A percentile compares a stretch with the other conserved stretches of the same genome.
phyloP scores from a whole-genome alignment of 2,888 invertebrate genomes.

The Lepeophtheirus nordmannii region DNA sequence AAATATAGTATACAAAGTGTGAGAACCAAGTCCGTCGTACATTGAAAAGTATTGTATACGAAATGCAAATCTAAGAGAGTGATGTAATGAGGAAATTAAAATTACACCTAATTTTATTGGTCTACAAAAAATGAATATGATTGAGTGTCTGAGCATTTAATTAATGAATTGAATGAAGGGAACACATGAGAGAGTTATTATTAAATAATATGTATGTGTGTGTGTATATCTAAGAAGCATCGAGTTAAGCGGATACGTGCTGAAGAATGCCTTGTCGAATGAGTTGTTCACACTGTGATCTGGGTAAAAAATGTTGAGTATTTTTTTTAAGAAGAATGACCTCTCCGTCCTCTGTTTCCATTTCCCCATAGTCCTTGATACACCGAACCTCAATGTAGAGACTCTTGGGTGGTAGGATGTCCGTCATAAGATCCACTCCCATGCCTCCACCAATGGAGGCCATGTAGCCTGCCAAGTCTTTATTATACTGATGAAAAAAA shows the following conservation, averaged over 20 bases:
- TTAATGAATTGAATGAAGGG: too few species aligned
- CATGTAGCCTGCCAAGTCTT: conserved; percentile 73
- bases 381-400: conserved; percentile 83
- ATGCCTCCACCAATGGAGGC: conserved; percentile 63
- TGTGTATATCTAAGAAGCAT: too few species aligned
- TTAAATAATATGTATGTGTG: too few species aligned
- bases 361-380: conserved; percentile 73
- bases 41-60: too few species aligned
- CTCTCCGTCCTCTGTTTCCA: conserved; percentile 86
- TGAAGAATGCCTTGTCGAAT: conserved; percentile 75
- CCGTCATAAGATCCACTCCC: conserved; percentile 68
- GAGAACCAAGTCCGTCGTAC: too few species aligned
- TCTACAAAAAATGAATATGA: too few species aligned
- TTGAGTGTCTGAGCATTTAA: too few species aligned
- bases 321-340: conserved; percentile 72
- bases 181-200: too few species aligned
- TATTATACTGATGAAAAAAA: conserved; percentile 79
- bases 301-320: conserved; percentile 73
- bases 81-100: too few species aligned
- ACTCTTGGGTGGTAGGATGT: conserved; percentile 77
- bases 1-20: too few species aligned
- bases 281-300: conserved; percentile 72
- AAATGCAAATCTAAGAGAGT: too few species aligned
- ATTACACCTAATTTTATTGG: too few species aligned
- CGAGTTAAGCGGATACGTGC: conserved; percentile 36